Base-by-base conservation (phyloP, 2,888 invertebrate species). In the Volucella inflata region DNA sequence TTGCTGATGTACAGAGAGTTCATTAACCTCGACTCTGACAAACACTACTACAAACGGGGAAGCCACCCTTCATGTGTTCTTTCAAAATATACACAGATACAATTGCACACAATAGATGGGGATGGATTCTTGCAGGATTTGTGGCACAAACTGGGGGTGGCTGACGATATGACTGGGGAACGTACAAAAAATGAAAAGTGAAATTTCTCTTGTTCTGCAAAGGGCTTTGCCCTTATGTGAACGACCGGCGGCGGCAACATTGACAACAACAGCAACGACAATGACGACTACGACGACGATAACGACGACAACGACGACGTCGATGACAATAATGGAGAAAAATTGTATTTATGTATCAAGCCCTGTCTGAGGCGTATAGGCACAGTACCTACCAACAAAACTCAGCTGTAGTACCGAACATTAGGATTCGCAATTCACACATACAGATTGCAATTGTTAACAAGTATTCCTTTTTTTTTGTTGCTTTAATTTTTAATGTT, bases 181-280 rank as follows among this genome's bases (percentile, higher is more conserved):
- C 57, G 77, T 77, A 77, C 57, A 89, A 91, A 91, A 91, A 91
- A 90, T 91, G 91, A 91, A 91, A 91, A 91, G 91, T 91, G 91
- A 91, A 91, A 91, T 89, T 91, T 91, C 80, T 81, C 80, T 80
- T 85, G 77, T 85, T 89, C 82, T 70, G 82, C 72, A 80, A 83
- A 84, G 84, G 84, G 79, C 83, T 84, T 87, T 79, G 87, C 87
- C 87, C 76, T 84, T 80, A 84, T 77, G 83, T 83, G 77, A 83
- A 83, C 84, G 83, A 78, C 74, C 78, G 78, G 70, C 62, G 75
- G 65, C 75, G 65, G 51, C 72, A 30, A 50, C 62, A 21, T 62
- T 51, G 81, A 87, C 89, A 88, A 88, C 89, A 88, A 83, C 82
- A 87, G 85, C 88, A 87, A 67, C 55, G 57, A 36, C 53, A 51